phyloP scores from a whole-genome alignment of 2,113 vertebrate species.

The Geococcyx californianus region DNA sequence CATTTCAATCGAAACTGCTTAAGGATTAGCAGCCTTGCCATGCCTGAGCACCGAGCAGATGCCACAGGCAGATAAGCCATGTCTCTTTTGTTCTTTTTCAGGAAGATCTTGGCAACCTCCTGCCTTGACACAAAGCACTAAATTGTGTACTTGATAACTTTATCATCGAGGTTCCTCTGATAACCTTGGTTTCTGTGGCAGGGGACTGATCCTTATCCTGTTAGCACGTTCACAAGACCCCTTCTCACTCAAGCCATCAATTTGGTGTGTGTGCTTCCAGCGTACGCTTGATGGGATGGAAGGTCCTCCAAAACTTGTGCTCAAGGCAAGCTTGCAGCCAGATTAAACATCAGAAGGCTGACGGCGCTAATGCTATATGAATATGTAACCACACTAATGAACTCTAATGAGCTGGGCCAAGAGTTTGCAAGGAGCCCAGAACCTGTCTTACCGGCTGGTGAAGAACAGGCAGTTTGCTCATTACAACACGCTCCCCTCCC shows the following conservation, averaged over 20 bases:
- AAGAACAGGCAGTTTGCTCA: slow-evolving; percentile 24
- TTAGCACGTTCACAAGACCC: not conserved
- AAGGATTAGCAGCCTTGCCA: not conserved
- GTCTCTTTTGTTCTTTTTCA: slow-evolving; percentile 42
- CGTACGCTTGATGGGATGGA: not conserved
- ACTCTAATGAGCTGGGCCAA: not conserved
- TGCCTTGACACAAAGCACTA: not conserved
- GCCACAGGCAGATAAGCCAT: not conserved
- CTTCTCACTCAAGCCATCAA: not conserved
- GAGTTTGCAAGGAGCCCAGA: not conserved
- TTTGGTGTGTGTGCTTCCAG: not conserved
- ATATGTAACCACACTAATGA: slow-evolving; percentile 44
- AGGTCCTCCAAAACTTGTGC: not conserved
- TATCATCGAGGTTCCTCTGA: not conserved
- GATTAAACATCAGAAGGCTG: not conserved
- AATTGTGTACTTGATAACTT: not conserved
- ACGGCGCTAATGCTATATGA: slow-evolving; percentile 20
- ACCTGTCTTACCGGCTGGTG: slow-evolving; percentile 58
- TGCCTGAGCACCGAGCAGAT: not conserved
- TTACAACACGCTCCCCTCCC: not conserved
- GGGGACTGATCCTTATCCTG: not conserved
- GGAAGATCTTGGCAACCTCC: not conserved
- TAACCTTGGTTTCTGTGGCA: not conserved
- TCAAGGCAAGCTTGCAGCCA: not conserved
- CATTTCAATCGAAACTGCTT: not conserved